phyloP scores from a whole-genome alignment of 2,113 vertebrate genomes.

The Plecturocebus donacophilus region DNA sequence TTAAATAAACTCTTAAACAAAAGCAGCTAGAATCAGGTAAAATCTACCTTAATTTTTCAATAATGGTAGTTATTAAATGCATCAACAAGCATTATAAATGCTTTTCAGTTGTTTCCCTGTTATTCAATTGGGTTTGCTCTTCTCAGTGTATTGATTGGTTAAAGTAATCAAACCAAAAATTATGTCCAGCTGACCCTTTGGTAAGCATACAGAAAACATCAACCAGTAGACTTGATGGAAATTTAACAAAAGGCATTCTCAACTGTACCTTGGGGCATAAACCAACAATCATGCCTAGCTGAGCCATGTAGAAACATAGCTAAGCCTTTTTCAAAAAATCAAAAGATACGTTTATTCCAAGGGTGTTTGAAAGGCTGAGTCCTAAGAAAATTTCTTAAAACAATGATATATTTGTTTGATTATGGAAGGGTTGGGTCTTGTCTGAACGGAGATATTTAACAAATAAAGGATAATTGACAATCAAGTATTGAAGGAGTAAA shows the following conservation, averaged over 20 bases:
- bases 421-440: background rate
- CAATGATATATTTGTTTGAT: background rate
- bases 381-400: slow-evolving; percentile 42
- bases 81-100: background rate
- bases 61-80: background rate
- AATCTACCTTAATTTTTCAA: background rate
- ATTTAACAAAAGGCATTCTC: slow-evolving; percentile 18
- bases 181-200: background rate
- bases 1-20: slow-evolving; percentile 17
- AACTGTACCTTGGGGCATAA: background rate
- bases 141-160: background rate
- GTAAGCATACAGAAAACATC: background rate
- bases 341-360: background rate
- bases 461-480: background rate
- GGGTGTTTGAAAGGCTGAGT: background rate
- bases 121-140: background rate
- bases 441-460: slow-evolving; percentile 9
- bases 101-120: background rate
- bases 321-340: background rate
- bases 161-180: slow-evolving; percentile 40
- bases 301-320: background rate
- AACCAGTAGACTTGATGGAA: background rate
- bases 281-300: background rate
- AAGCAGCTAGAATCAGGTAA: background rate
- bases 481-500: slow-evolving; percentile 2